A percentile compares a stretch with the other conserved stretches of the same genome.
Conservation (phyloP, 2,797 vertebrate species). For the Chromis chromis region DNA sequence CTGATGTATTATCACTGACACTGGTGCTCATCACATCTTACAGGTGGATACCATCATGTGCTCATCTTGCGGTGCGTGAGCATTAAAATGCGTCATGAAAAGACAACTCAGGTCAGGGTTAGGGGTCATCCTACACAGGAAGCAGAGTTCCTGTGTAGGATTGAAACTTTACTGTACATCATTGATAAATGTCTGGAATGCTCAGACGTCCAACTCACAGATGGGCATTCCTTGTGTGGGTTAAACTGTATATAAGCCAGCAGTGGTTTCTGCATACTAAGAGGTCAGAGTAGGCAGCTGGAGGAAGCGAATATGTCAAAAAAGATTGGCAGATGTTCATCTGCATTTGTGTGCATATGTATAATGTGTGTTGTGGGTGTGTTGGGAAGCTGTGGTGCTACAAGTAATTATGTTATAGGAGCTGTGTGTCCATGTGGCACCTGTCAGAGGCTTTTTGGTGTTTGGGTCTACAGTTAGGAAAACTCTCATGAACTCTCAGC, state of each 20-base stretch:
- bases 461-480: neutral
- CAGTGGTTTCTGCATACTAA: slow-evolving; percentile 31
- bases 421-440: neutral
- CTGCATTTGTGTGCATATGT: slow-evolving; percentile 12
- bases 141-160: slow-evolving; percentile 38
- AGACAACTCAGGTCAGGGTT: slow-evolving; percentile 29
- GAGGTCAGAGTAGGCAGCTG: slow-evolving; percentile 25
- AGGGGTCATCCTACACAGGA: too few relatives aligned
- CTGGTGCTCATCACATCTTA: neutral
- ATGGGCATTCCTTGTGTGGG: slow-evolving; percentile 67
- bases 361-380: slow-evolving; percentile 6
- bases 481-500: neutral
- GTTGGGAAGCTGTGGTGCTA: neutral
- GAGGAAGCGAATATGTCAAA: slow-evolving; percentile 39
- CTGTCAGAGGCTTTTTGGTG: neutral
- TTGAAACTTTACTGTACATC: slow-evolving; percentile 33
- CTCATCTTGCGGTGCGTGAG: neutral
- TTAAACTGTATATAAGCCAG: slow-evolving; percentile 38
- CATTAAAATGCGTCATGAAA: slow-evolving; percentile 7
- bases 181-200: slow-evolving; percentile 49
- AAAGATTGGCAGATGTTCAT: slow-evolving; percentile 51
- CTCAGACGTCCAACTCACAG: slow-evolving; percentile 57
- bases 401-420: neutral
- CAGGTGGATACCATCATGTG: neutral
- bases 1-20: slow-evolving; percentile 12